A percentile compares a stretch with the other conserved stretches of the same genome.
Evolutionary conservation across 2,797 vertebrate species (phyloP).

Genomic region (Bovichtus diacanthus): DNA sequence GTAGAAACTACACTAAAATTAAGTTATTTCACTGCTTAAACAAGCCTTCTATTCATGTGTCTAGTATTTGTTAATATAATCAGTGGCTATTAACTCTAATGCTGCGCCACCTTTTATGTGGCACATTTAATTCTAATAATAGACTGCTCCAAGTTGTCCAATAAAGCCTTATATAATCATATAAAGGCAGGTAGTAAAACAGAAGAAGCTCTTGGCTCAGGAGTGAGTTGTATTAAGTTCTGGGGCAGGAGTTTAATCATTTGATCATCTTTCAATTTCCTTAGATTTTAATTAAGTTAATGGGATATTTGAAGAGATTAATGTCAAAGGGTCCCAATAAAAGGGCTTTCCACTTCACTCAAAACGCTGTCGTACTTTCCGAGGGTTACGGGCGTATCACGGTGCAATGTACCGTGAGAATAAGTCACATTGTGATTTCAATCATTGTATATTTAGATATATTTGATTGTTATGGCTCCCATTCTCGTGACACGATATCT

Average conservation of each 20-base stretch:
- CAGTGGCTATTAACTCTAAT: constrained; percentile 8
- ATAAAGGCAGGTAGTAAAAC: constrained; percentile 43
- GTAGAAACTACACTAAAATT: not conserved
- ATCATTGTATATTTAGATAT: not conserved
- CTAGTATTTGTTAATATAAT: constrained; percentile 21
- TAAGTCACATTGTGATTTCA: not conserved
- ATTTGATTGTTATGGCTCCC: too few relatives aligned
- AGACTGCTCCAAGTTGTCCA: constrained; percentile 39
- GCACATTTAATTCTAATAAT: constrained; percentile 44
- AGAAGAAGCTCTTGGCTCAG: constrained; percentile 39
- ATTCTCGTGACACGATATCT: too few relatives aligned
- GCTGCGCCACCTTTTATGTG: constrained; percentile 26
- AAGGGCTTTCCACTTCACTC: constrained; percentile 17
- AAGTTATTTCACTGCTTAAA: not conserved
- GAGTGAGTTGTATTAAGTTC: constrained; percentile 36
- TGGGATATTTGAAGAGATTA: constrained; percentile 67
- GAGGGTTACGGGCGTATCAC: not conserved
- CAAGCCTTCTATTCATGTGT: not conserved
- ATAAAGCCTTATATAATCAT: constrained; percentile 54
- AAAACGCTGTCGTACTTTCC: not conserved
- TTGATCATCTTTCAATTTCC: constrained; percentile 69
- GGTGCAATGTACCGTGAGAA: not conserved
- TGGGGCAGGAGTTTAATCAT: constrained; percentile 64
- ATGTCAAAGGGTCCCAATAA: constrained; percentile 40
- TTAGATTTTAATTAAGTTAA: constrained; percentile 70